These are phyloP conservation scores for Sisor rabdophorus DNA, from an alignment of 2,113 vertebrate genomes.

Conservation along the genomic window DNA sequence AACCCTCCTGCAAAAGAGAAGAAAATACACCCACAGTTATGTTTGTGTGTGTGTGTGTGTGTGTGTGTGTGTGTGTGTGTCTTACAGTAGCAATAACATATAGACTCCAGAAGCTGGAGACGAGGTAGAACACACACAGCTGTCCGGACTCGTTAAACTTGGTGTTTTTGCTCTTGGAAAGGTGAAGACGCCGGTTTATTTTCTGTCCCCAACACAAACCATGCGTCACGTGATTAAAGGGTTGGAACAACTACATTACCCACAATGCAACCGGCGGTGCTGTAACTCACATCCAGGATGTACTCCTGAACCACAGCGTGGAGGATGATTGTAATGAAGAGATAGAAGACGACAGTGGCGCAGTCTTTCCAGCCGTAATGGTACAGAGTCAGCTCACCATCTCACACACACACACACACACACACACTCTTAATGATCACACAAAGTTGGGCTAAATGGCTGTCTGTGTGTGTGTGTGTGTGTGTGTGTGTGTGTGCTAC, in stretches of 20 bases:
- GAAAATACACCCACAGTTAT: not conserved
- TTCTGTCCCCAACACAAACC: conserved; percentile 69
- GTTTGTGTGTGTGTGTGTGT: not conserved
- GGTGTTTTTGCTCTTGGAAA: conserved; percentile 96
- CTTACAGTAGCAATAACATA: conserved; percentile 87
- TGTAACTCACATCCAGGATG: conserved; percentile 83
- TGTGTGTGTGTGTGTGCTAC: conserved; percentile 61
- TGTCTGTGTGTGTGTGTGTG: not conserved
- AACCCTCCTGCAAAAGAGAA: conserved; percentile 80
- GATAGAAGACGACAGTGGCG: conserved; percentile 90
- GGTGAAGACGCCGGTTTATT: conserved; percentile 93
- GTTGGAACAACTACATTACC: not conserved
- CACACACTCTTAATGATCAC: not conserved
- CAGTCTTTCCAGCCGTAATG: conserved; percentile 89
- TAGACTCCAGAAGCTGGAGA: conserved; percentile 86
- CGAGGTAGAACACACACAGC: conserved; percentile 89
- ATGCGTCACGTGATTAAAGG: not conserved
- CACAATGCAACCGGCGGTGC: not conserved
- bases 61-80: conserved; percentile 10
- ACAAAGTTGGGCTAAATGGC: not conserved
- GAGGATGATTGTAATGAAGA: conserved; percentile 89
- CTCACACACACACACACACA: conserved; percentile 63
- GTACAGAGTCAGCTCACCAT: conserved; percentile 85
- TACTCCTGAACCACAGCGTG: conserved; percentile 96
- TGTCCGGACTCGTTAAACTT: conserved; percentile 98